phyloP scores from a whole-genome alignment of 1,140 invertebrate species.

The Pemphigus obesinymphae region DNA sequence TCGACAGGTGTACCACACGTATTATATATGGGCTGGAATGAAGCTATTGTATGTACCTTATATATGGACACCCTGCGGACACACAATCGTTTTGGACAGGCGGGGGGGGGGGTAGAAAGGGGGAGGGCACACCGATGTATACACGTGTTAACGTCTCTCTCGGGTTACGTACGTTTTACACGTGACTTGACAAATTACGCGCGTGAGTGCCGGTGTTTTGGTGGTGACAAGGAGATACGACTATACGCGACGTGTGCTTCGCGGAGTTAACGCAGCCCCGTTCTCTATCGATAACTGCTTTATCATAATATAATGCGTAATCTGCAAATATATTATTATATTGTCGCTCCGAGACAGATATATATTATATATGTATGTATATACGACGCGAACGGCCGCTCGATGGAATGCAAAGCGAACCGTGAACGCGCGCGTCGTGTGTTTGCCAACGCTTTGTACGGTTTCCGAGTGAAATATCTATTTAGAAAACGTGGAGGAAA shows the following conservation, averaged over 20 bases:
- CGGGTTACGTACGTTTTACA: slow-evolving; percentile 36
- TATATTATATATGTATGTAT: neutral
- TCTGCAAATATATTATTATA: neutral
- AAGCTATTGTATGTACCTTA: neutral
- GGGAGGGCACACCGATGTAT: neutral
- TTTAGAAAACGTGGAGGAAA: no score
- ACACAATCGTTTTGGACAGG: slow-evolving; percentile 18
- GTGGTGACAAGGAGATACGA: neutral
- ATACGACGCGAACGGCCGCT: no score
- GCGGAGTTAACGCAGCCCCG: neutral
- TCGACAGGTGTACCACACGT: slow-evolving; percentile 3
- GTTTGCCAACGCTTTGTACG: no score
- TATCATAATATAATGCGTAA: neutral
- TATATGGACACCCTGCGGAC: slow-evolving; percentile 4
- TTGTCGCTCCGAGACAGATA: no score
- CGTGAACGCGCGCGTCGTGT: no score
- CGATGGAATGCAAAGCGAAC: no score
- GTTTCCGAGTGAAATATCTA: no score
- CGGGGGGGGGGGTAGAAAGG: neutral
- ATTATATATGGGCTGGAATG: neutral
- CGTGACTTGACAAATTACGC: slow-evolving; percentile 37
- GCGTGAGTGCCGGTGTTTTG: neutral
- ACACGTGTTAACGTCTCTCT: slow-evolving; percentile 38
- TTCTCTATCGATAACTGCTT: neutral
- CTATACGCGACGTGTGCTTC: neutral